Evolutionary conservation across 2,113 vertebrate species (phyloP).

Genomic region (Pelvicachromis taeniatus): DNA sequence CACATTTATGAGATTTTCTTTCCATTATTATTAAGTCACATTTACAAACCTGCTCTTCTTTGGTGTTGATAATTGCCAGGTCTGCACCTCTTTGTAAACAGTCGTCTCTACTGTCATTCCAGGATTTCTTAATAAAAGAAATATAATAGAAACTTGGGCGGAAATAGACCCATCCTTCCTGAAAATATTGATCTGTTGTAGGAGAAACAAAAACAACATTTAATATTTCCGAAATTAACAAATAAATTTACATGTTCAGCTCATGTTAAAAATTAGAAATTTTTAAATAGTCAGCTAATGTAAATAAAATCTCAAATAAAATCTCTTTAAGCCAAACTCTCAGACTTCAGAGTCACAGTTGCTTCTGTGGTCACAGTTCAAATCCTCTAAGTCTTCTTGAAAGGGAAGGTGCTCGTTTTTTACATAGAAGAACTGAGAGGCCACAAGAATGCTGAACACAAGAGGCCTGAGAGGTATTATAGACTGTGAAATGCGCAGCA

Average conservation of each 20-base stretch:
- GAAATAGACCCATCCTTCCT: conserved; percentile 1
- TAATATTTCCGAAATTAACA: not conserved
- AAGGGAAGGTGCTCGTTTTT: not conserved
- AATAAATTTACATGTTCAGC: not conserved
- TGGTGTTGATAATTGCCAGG: conserved; percentile 25
- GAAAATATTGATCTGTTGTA: not conserved
- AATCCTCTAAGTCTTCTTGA: not conserved
- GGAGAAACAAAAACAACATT: not conserved
- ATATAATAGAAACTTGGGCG: conserved; percentile 4
- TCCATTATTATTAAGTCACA: accelerated
- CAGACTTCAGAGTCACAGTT: not conserved
- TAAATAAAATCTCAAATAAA: not conserved
- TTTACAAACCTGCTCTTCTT: conserved; percentile 27
- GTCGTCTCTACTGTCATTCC: not conserved
- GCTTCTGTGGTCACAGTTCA: not conserved
- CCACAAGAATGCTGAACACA: not conserved
- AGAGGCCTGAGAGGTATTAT: not conserved
- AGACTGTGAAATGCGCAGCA: not conserved
- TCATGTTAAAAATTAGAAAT: not conserved
- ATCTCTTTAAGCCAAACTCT: not conserved
- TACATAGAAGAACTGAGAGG: not conserved
- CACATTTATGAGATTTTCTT: not conserved
- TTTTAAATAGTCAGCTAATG: not conserved
- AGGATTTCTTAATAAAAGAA: not conserved
- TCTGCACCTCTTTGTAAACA: conserved; percentile 18